Percentiles rank a stretch among this genome's conserved stretches.
These are phyloP conservation scores for Drosophila paranaensis DNA, from an alignment of 2,888 invertebrate genomes.

Conservation along the genomic window DNA sequence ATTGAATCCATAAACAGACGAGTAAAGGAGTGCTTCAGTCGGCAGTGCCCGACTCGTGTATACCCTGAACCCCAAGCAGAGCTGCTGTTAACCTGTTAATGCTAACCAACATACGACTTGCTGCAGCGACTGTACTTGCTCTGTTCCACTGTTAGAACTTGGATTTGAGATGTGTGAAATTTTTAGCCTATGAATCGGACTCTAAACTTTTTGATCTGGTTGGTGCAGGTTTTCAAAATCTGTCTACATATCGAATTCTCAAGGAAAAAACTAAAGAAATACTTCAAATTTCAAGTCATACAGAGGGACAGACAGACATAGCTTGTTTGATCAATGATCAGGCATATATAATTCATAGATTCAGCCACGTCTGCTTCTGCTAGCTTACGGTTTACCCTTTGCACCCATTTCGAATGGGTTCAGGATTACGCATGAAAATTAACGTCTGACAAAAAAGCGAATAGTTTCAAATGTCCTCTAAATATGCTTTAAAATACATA, in stretches of 20 bases:
- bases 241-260: no score
- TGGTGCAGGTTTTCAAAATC: no score
- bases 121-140: background rate
- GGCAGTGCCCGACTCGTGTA: background rate
- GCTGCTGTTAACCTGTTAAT: background rate
- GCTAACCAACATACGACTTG: background rate
- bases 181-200: no score
- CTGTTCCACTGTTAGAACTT: background rate
- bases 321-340: background rate
- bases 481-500: slow-evolving; percentile 49
- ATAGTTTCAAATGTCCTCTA: slow-evolving; percentile 27
- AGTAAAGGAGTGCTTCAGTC: background rate
- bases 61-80: slow-evolving; percentile 3
- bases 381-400: background rate
- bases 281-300: background rate
- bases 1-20: slow-evolving; percentile 14
- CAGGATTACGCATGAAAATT: background rate
- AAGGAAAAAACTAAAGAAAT: background rate
- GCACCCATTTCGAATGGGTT: background rate
- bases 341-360: background rate
- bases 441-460: slow-evolving; percentile 20
- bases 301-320: background rate
- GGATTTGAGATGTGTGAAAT: no score
- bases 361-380: background rate
- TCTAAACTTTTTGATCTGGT: no score